Conservation (phyloP, 2,888 invertebrate genomes). For the Mimachlamys varia region DNA sequence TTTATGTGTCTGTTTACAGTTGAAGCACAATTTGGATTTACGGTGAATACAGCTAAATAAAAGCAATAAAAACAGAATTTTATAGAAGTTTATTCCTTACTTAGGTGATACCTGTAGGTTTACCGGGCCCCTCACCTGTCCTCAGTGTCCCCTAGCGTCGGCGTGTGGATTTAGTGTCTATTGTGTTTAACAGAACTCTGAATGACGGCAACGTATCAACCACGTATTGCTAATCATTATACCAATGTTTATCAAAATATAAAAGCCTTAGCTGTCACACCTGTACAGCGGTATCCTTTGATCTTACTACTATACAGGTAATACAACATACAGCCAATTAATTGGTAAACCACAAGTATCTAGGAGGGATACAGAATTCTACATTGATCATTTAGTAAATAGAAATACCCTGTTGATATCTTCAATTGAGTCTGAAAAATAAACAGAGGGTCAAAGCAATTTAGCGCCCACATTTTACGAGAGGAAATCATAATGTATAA, state of each 20-base stretch:
- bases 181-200: not conserved
- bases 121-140: not conserved
- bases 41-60: not conserved
- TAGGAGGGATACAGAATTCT: not conserved
- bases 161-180: not conserved
- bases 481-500: not conserved
- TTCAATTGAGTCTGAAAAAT: constrained; percentile 4
- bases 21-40: constrained; percentile 3
- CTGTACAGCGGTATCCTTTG: constrained; percentile 45
- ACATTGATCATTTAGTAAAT: constrained; percentile 23
- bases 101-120: not conserved
- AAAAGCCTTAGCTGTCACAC: constrained; percentile 11
- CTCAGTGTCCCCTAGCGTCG: not conserved
- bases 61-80: not conserved
- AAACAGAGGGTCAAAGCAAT: not conserved
- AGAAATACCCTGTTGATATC: constrained; percentile 13
- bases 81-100: not conserved
- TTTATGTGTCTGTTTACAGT: constrained; percentile 8
- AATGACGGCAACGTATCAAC: constrained; percentile 6
- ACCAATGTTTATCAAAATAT: constrained; percentile 12
- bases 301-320: constrained; percentile 48
- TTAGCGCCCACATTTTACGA: not conserved
- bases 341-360: constrained; percentile 43
- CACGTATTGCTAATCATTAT: not conserved
- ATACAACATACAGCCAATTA: constrained; percentile 39